Base-by-base conservation (phyloP, 2,888 invertebrate genomes). In the Boloria euphrosyne region DNA sequence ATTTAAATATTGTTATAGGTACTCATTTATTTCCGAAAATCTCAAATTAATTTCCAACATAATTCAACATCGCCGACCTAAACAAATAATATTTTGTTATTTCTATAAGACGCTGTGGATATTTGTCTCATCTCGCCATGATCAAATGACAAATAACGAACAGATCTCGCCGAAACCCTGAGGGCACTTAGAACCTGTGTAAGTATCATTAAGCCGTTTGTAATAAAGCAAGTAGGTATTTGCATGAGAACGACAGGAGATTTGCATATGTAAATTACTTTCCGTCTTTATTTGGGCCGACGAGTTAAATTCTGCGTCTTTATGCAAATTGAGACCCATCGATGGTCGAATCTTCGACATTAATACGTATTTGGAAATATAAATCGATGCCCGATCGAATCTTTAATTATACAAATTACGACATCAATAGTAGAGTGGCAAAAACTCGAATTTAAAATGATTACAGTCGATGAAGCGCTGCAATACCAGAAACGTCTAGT, bases 181-280 rank as follows among this genome's bases (percentile, higher is more conserved):
- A 72, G 79, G 80, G 78, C 78, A 78, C 80, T 83, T 78, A 77
- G 83, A 84, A 78, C 79, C 85, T 80, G 82, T 81, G 82, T 85
- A 85, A 86, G 87, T 85, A 85, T 84, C 85, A 86, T 85, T 86
- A 89, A 89, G 85, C 81, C 85, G 85, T 80, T 85, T 83, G 89
- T 89, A 89, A 89, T 89, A 90, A 89, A 86, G 81, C 84, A 84
- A 84, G 82, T 80, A 78, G 77, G 82, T 88, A 89, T 90, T 90
- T 88, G 89, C 89, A 90, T 89, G 85, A 85, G 84, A 88, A 87
- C 86, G 85, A 84, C 81, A 78, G 80, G 80, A 60, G 84, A 91
- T 91, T 91, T 89, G 87, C 90, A 90, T 91, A 91, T 91, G 90
- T 83, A 90, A 91, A 90, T 91, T 80, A 83, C 83, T 85, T 84